Evolutionary conservation across 2,888 invertebrate genomes (phyloP), one percentile per base, ranked within the genome.

Genomic region (Euplagia quadripunctaria): DNA sequence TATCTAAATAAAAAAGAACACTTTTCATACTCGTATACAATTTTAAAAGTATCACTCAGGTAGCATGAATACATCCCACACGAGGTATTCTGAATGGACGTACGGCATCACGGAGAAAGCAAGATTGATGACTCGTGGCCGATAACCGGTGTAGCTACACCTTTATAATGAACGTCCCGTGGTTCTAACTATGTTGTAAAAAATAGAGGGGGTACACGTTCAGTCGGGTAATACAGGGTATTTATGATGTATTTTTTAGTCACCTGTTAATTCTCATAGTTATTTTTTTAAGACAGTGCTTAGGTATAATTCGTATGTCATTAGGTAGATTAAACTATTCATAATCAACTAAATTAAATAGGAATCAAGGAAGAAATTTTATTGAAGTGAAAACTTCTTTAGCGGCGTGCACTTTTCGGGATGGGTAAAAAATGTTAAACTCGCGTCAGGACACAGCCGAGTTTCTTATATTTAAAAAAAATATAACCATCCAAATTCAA

Each of bases 101-200:
- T 66, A 68, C 72, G 82, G 81, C 80, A 81, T 79, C 83, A 81
- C 79, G 69, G 64, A 74, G 75, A 80, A 83, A 83, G 85, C 78
- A 85, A 83, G 85, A 85, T 85, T 83, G 83, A 85, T 85, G 82
- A 78, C 75, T 43, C 76, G 71, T 74, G 64, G 63, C 78, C 78
- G 84, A 82, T 84, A 83, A 84, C 84, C 83, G 78, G 81, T 78
- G 85, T 85, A 78, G 76, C 73, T 75, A 72, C 76, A 79, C 84
- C 84, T 85, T 85, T 85, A 82, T 85, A 81, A 82, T 79, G 77
- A 71, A 83, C 78, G 77, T 31, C 63, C 51, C 71, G 74, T 67
- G 73, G 71, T 79, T 78, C 83, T 64, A 78, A 74, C 71, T 65
- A 71, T 74, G 77, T 63, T 79, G 74, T 79, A 76, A 64, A 51